Evolutionary conservation across 2,113 vertebrate species (phyloP).

Genomic region (Austrofundulus limnaeus): DNA sequence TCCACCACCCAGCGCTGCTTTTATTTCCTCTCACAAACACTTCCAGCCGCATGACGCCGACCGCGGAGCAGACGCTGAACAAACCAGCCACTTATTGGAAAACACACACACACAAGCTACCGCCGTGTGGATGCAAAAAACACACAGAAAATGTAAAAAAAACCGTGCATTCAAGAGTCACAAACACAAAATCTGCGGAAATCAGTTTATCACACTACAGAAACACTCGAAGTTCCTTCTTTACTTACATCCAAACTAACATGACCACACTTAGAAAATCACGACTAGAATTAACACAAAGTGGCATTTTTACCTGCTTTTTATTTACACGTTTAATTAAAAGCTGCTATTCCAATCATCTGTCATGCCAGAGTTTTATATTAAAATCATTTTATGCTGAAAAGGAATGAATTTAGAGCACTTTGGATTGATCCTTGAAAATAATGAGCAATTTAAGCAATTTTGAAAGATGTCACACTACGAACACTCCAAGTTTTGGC

Average conservation of each 20-base stretch:
- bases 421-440: too few relatives aligned
- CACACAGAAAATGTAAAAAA: background rate
- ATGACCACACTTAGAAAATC: background rate
- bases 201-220: background rate
- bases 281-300: too few relatives aligned
- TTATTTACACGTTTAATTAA: too few relatives aligned
- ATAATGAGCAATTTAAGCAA: too few relatives aligned
- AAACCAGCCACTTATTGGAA: constrained; percentile 57
- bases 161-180: background rate
- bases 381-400: too few relatives aligned
- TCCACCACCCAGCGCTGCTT: constrained; percentile 26
- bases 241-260: background rate
- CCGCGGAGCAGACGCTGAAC: constrained; percentile 47
- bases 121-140: constrained; percentile 17
- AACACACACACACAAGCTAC: constrained; percentile 17
- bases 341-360: too few relatives aligned
- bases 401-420: too few relatives aligned
- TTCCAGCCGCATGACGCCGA: constrained; percentile 54
- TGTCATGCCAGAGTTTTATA: too few relatives aligned
- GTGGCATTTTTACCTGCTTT: too few relatives aligned
- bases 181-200: background rate
- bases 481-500: too few relatives aligned
- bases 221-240: background rate
- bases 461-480: too few relatives aligned
- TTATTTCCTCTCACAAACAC: constrained; percentile 55